phyloP scores from a whole-genome alignment of 1,140 invertebrate species.

The Neuroterus valhalla region DNA sequence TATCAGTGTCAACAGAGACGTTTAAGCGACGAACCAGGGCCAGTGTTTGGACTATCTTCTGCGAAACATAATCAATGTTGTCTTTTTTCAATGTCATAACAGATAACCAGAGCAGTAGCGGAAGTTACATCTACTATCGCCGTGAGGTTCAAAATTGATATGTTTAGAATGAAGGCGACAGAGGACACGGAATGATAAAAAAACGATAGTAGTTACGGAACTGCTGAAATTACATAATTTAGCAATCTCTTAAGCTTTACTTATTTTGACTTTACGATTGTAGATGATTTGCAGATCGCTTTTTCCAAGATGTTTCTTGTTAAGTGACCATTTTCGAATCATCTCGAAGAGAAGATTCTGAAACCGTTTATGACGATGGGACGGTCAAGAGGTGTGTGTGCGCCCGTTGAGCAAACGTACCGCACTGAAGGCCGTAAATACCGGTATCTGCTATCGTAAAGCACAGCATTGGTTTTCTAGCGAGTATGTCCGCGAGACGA shows the following conservation, averaged over 20 bases:
- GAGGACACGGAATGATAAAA: background rate
- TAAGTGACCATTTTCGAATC: background rate
- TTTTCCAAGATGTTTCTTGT: background rate
- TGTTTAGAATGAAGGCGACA: background rate
- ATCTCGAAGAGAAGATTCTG: slow-evolving; percentile 1
- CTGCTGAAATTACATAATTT: background rate
- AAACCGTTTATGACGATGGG: slow-evolving; percentile 1
- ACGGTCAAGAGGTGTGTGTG: background rate
- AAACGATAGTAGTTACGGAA: background rate
- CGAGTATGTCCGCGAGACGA: background rate
- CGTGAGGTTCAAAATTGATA: background rate
- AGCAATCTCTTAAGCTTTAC: background rate
- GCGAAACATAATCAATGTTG: no score
- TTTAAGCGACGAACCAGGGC: no score
- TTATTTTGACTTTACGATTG: background rate
- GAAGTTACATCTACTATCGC: background rate
- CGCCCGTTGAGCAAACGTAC: slow-evolving; percentile 1
- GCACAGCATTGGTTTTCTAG: slow-evolving; percentile 27
- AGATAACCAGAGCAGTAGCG: background rate
- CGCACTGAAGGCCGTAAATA: slow-evolving; percentile 49
- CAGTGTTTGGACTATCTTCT: no score
- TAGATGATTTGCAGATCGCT: no score
- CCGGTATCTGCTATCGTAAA: slow-evolving; percentile 57
- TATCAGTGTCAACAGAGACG: no score
- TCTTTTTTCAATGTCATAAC: background rate